Base-by-base conservation (phyloP, 2,888 invertebrate species). In the Melinaea marsaeus region DNA sequence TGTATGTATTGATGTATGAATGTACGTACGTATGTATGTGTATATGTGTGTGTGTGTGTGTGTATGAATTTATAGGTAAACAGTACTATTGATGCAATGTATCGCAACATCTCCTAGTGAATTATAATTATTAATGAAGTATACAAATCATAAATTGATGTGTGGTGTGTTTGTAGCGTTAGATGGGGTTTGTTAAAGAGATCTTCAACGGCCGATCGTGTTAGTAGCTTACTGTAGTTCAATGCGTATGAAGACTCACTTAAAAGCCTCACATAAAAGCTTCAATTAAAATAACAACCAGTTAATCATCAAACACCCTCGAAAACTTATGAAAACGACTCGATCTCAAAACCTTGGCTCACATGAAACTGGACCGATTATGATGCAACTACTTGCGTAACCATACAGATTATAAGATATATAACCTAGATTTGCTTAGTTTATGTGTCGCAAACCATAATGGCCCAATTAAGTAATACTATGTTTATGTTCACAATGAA, bases 331-430 rank as follows among this genome's bases (percentile, higher is more conserved):
- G 70, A 73, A 72, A 72, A 69, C 72, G 75, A 74, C 75, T 74
- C 74, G 74, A 71, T 69, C 77, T 70, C 65, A 58, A 74, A 75
- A 77, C 78, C 78, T 78, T 78, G 78, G 73, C 77, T 70, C 68
- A 73, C 67, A 72, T 73, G 72, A 62, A 73, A 71, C 73, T 74
- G 72, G 69, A 70, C 63, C 71, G 71, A 61, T 67, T 63, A 65
- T 76, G 74, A 76, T 74, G 76, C 71, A 78, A 78, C 72, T 32
- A 22, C 51, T 76, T 76, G 72, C 74, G 69, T 76, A 72, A 77
- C 72, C 47, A 63, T 71, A 68, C 71, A 64, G 72, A 71, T 72
- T 73, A 71, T 73, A 69, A 75, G 71, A 73, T 73, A 72, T 72
- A 72, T 69, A 74, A 67, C 74, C 75, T 67, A 74, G 70, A 71